Evolutionary conservation across 2,797 vertebrate species (phyloP).

Genomic region (Halcyon smyrnensis): DNA sequence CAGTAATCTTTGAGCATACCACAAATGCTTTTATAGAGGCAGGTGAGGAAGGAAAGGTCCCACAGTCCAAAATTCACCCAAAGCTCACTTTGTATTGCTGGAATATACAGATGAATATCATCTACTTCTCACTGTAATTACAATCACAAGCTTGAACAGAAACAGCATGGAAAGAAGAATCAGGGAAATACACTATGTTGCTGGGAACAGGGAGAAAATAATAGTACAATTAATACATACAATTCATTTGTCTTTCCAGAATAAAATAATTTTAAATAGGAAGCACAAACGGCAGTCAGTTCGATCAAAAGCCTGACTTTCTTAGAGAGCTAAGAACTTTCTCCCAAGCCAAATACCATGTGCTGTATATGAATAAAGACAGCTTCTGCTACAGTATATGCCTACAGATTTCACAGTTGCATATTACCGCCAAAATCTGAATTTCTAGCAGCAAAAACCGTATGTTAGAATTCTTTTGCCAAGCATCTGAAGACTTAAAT

Average conservation of each 20-base stretch:
- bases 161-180: not conserved
- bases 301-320: conserved; percentile 1
- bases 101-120: not conserved
- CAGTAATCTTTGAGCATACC: not conserved
- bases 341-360: conserved; percentile 48
- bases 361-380: conserved; percentile 59
- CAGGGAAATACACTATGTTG: not conserved
- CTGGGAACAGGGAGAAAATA: not conserved
- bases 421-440: conserved; percentile 49
- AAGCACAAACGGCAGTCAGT: conserved; percentile 2
- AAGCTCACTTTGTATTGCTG: not conserved
- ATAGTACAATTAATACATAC: not conserved
- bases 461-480: conserved; percentile 50
- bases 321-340: conserved; percentile 10
- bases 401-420: conserved; percentile 67
- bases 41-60: not conserved
- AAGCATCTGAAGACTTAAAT: conserved; percentile 50
- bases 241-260: not conserved
- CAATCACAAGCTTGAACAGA: conserved; percentile 34
- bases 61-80: not conserved
- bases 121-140: conserved; percentile 1
- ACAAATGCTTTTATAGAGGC: not conserved
- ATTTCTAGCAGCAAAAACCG: conserved; percentile 54
- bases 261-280: not conserved
- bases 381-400: conserved; percentile 57